phyloP scores from a whole-genome alignment of 2,888 invertebrate species.

The Drosophila lutescens region DNA sequence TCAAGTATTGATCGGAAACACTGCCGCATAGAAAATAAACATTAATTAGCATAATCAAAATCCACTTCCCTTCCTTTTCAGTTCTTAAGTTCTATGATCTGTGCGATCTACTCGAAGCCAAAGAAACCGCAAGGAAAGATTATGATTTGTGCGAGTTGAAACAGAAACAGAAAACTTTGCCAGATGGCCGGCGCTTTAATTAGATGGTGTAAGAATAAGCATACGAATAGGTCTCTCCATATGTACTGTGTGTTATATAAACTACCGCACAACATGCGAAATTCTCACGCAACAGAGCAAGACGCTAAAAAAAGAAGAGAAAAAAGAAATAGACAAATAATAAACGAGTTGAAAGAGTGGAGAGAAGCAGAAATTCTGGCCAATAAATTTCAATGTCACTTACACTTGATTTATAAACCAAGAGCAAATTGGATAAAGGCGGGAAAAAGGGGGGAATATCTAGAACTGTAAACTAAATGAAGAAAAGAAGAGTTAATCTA shows the following conservation, averaged over 20 bases:
- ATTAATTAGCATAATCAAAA: slow-evolving; percentile 7
- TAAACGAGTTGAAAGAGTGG: slow-evolving; percentile 36
- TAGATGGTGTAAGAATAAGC: slow-evolving; percentile 33
- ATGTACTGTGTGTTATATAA: slow-evolving; percentile 32
- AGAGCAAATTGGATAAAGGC: slow-evolving; percentile 16
- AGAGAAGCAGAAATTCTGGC: slow-evolving; percentile 37
- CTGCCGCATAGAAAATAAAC: slow-evolving; percentile 4
- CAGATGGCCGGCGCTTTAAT: slow-evolving; percentile 38
- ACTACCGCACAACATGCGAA: slow-evolving; percentile 67
- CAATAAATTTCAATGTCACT: slow-evolving; percentile 80
- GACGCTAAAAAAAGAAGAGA: slow-evolving; percentile 36
- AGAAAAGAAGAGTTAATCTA: slow-evolving; percentile 50
- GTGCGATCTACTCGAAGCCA: background rate
- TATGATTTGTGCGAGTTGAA: slow-evolving; percentile 36
- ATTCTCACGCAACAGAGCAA: slow-evolving; percentile 76
- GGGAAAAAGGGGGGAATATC: slow-evolving; percentile 1
- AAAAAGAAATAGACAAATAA: slow-evolving; percentile 23
- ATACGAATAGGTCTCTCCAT: slow-evolving; percentile 14
- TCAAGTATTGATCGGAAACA: background rate
- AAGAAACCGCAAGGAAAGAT: slow-evolving; percentile 20
- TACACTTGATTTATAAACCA: slow-evolving; percentile 75
- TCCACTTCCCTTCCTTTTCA: background rate
- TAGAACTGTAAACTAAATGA: slow-evolving; percentile 29
- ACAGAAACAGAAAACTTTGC: slow-evolving; percentile 29
- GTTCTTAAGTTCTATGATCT: slow-evolving; percentile 1